A percentile compares a stretch with the other conserved stretches of the same genome.
Conservation (phyloP, 2,797 vertebrate species). For the Garrulus glandarius region DNA sequence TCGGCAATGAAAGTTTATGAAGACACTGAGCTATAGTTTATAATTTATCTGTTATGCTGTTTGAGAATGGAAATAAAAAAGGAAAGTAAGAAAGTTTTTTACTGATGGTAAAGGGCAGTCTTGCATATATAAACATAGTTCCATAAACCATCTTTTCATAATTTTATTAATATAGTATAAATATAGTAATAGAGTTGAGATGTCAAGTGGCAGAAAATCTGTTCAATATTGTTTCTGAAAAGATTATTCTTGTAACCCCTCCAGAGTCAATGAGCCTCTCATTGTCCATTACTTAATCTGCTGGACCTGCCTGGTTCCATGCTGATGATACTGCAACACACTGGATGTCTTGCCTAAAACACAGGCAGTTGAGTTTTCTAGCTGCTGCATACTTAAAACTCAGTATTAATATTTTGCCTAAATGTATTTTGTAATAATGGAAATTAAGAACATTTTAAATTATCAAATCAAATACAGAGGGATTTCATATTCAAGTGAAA, state of each 20-base stretch:
- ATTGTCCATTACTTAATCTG: background rate
- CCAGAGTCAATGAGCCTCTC: background rate
- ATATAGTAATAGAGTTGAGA: background rate
- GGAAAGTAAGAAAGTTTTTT: background rate
- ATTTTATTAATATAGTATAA: background rate
- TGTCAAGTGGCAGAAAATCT: background rate
- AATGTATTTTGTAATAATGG: background rate
- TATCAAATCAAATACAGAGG: background rate
- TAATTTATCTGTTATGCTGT: fast-evolving
- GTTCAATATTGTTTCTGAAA: background rate
- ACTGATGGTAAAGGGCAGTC: background rate
- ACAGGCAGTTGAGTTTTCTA: background rate
- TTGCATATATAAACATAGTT: background rate
- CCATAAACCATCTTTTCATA: background rate
- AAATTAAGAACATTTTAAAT: background rate
- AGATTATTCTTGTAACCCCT: background rate
- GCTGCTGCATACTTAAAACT: background rate
- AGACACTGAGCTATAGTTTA: background rate
- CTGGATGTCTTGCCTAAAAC: background rate
- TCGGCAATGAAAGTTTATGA: background rate
- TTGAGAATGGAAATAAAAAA: background rate
- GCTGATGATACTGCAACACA: background rate
- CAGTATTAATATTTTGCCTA: background rate
- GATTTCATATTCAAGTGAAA: background rate
- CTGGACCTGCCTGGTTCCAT: background rate